Base-by-base conservation (phyloP, 2,113 vertebrate species). In the Cephalopterus ornatus region DNA sequence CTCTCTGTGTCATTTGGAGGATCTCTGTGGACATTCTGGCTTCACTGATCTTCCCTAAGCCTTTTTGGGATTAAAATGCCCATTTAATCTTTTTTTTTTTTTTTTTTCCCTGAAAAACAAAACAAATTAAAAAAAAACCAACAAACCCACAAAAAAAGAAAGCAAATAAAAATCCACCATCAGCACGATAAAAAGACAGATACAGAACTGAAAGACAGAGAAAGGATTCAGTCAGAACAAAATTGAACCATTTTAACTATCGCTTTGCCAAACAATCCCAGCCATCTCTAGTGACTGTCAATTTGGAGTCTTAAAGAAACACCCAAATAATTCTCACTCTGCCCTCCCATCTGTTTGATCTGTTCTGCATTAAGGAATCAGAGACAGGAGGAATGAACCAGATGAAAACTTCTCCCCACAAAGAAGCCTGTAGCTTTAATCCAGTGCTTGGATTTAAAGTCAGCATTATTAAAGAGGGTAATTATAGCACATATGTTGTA, bases 51-150 rank as follows among this genome's bases (percentile, higher is more conserved):
- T 88, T 91, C 89, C 65, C 71, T 95, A 95, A 93, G 74, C 78
- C 73, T 97, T 94, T 93, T 92, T 16, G 58, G 89, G 95, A 97
- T 96, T 96, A 96, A 97, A 96, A 93, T 76, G 35, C 2, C 80
- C 35, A 59, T 91, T 93, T 92, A 90, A 91, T 95, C 50, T 95
- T 80, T 72, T 9, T 39, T 22, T 18, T 44, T 56, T 62, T 67
- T 15, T 75, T 28, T n/a, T n/a, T n/a, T 12, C 39, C 1, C 47
- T 32, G 11, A 49, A 52, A 46, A 63, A 13, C 1, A 35, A 52
- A 61, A 23, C 19, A 47, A 39, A 37, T 33, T 22, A 65, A 89
- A 35, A 66, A 39, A 7, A 14, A 10, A 18, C 13, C 28, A 53
- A 32, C 35, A 80, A 49, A 33, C 7, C 6, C 11, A 23, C 5